Percentiles rank a stretch among this genome's conserved stretches.
These are phyloP conservation scores for Sceliomorpha sp. DNA, from an alignment of 2,888 invertebrate genomes.

Conservation along the genomic window DNA sequence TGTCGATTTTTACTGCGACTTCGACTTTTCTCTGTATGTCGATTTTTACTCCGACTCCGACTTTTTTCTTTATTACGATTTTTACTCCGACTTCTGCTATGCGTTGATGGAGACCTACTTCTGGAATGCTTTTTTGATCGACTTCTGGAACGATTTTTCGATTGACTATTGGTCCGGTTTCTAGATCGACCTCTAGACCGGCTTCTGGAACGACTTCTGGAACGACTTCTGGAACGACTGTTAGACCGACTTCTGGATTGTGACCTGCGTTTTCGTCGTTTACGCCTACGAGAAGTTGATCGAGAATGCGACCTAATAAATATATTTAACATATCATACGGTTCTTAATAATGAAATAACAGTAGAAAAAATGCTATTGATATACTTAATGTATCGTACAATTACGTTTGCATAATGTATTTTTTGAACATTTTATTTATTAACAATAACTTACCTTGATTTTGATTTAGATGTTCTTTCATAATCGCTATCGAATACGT, in stretches of 20 bases:
- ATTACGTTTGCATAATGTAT: no score
- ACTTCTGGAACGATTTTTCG: no score
- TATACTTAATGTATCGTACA: no score
- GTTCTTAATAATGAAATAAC: not conserved
- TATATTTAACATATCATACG: not conserved
- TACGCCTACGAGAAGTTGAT: slow-evolving; percentile 60
- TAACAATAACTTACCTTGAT: slow-evolving; percentile 28
- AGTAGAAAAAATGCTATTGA: no score
- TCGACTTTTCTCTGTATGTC: slow-evolving; percentile 28
- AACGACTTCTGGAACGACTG: not conserved
- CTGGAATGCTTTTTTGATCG: slow-evolving; percentile 26
- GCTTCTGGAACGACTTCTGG: slow-evolving; percentile 59
- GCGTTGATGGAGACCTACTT: slow-evolving; percentile 27
- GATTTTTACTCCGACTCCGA: no score
- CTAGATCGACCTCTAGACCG: slow-evolving; percentile 61
- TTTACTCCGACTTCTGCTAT: slow-evolving; percentile 56
- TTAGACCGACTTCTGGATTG: no score
- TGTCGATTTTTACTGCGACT: slow-evolving; percentile 49
- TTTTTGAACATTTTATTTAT: no score
- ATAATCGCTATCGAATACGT: slow-evolving; percentile 80
- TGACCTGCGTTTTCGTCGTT: slow-evolving; percentile 48
- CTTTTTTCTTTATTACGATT: slow-evolving; percentile 58
- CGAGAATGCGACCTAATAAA: slow-evolving; percentile 61
- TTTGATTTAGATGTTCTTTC: slow-evolving; percentile 66
- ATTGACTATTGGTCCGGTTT: no score